Percentiles rank a stretch among this genome's conserved stretches.
These are phyloP conservation scores for Aproaerema taeniolella DNA, from an alignment of 2,888 invertebrate genomes.

Conservation along the genomic window DNA sequence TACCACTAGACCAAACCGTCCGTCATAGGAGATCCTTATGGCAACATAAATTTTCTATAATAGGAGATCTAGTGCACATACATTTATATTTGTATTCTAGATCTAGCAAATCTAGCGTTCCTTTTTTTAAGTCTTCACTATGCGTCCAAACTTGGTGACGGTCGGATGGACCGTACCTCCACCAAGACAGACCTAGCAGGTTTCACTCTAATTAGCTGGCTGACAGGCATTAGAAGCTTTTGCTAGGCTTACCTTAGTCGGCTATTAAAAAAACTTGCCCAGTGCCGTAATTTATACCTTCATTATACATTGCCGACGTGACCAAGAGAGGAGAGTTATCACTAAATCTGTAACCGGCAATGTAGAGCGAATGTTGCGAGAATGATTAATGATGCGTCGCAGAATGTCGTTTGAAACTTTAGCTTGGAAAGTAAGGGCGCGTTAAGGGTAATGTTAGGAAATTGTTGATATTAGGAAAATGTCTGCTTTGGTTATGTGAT, in stretches of 20 bases:
- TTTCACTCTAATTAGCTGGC: constrained; percentile 64
- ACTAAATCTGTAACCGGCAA: neutral
- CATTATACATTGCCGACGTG: constrained; percentile 6
- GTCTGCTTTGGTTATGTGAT: too few species aligned
- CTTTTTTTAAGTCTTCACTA: constrained; percentile 36
- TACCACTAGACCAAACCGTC: too few species aligned
- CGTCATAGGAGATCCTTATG: too few species aligned
- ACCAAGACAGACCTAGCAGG: constrained; percentile 27
- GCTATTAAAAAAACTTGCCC: constrained; percentile 39
- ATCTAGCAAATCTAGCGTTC: too few species aligned
- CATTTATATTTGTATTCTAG: too few species aligned
- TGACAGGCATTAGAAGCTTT: constrained; percentile 58
- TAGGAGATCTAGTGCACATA: too few species aligned
- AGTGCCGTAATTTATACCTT: constrained; percentile 15
- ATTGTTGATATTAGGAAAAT: neutral
- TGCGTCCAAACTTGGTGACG: constrained; percentile 35
- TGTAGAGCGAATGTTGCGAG: constrained; percentile 2
- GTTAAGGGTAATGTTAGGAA: neutral
- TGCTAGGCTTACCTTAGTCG: constrained; percentile 34
- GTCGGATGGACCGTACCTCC: too few species aligned
- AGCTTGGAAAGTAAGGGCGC: constrained; percentile 1
- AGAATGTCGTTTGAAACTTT: constrained; percentile 14
- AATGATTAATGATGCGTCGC: constrained; percentile 2
- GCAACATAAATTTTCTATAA: too few species aligned
- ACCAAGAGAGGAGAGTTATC: neutral